Base-by-base conservation (phyloP, 2,113 vertebrate genomes). In the Chauna torquata region DNA sequence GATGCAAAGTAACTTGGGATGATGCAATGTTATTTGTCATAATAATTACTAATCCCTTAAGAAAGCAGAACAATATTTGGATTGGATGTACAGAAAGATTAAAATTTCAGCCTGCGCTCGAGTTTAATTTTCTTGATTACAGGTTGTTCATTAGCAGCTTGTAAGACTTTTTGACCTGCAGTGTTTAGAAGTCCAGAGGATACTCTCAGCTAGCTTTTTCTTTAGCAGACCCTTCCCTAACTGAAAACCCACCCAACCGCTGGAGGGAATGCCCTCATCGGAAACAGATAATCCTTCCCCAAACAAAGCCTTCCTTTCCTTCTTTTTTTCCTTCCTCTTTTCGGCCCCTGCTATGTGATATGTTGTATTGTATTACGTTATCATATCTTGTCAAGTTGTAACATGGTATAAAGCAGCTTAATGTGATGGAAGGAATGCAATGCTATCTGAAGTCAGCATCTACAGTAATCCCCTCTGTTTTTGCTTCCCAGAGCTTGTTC, bases 21-120 rank as follows among this genome's bases (percentile, higher is more conserved):
- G 96, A 92, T 95, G 94, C 96, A 95, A 88, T 97, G 96, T 96
- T 96, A 96, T 97, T 97, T 96, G 76, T 96, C 95, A 97, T 95
- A 97, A 98, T 96, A 97, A 97, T 55, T 86, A 25, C 93, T 97
- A 97, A 98, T 97, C 95, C 95, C 87, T 97, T 97, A 97, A 88
- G 94, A 97, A 98, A 98, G 88, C 96, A 94, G 90, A 94, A 86
- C 93, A 82, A 38, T 97, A 92, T 98, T 97, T 97, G 86, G 50
- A 65, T 90, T 97, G 97, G 96, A 95, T 54, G 52, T 65, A 50
- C 0, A 1, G 70, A 38, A 55, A 94, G 93, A 94, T 86, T 84
- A 97, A 93, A 77, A 87, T 38, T 87, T 96, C 75, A 94, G 62
- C 88, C 78, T 13, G 5, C 64, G 5, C 81, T 94, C 58, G 58